Conservation (phyloP, 2,797 vertebrate species). For the Erithacus rubecula region DNA sequence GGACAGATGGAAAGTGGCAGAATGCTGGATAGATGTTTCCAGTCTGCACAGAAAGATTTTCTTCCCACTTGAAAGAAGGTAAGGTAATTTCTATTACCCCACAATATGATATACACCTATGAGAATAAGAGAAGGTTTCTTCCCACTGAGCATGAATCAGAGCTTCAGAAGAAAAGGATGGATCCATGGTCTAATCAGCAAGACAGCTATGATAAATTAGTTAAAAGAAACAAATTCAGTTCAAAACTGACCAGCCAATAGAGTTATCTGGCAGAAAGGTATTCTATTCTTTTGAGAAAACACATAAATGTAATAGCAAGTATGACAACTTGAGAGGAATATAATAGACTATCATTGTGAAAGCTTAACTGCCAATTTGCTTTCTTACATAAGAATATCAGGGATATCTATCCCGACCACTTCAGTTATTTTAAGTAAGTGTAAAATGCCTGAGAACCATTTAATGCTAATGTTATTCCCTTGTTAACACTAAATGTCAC, state of each 20-base stretch:
- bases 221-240: neutral
- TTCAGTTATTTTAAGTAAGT: neutral
- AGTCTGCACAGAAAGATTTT: neutral
- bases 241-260: neutral
- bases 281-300: neutral
- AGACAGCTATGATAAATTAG: neutral
- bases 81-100: neutral
- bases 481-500: neutral
- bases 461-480: neutral
- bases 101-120: accelerated
- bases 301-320: neutral
- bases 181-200: neutral
- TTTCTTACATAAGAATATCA: neutral
- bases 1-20: neutral
- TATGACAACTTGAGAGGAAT: neutral
- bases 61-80: neutral
- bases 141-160: neutral
- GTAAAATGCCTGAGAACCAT: neutral
- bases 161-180: neutral
- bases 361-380: neutral
- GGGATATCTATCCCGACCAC: neutral
- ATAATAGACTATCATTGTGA: neutral
- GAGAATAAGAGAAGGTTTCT: neutral
- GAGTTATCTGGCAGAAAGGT: neutral
- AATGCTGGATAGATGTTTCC: neutral